Base-by-base conservation (phyloP, 2,113 vertebrate genomes). In the Cygnus buccinator region DNA sequence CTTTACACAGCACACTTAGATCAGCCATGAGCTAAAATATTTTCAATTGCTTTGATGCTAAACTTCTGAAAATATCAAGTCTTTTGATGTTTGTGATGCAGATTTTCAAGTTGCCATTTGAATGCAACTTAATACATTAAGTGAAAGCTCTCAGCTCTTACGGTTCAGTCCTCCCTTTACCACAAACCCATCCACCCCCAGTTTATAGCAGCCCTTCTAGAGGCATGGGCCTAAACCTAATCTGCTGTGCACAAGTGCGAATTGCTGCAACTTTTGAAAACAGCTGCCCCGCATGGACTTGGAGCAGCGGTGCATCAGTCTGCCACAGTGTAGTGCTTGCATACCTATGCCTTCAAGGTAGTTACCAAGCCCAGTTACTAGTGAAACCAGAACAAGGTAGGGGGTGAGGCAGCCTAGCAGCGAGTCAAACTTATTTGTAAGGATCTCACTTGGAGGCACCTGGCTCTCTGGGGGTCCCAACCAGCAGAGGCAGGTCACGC, bases 41-140 rank as follows among this genome's bases (percentile, higher is more conserved):
- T 94, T 87, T 71, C 3, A 95, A 89, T 59, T 14, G n/a, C 90
- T 94, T 95, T 97, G 92, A 90, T 89, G 91, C 62, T 78, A 87
- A 86, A 76, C 85, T 91, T 94, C 78, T 90, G 66, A 94, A 96
- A 90, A 84, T 57, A 85, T 39, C 55, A 71, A 52, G 46, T 87
- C 81, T 71, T 95, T 75, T 94, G 86, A 94, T 84, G 90, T 77
- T 92, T 61, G 57, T 14, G 48, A 84, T 29, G 26, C 0, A 10
- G 80, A 84, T 84, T 94, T 97, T 74, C 76, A 92, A 89, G 61
- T 67, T 52, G 23, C 72, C 39, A 33, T 35, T 29, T 83, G 79
- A 95, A 78, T n/a, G 75, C 67, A 92, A 95, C 62, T 87, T 92
- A 78, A 8, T 75, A 70, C 3, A 1, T 35, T 63, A 79, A 25